phyloP scores from a whole-genome alignment of 2,888 invertebrate species.

The Andrena bicolor region DNA sequence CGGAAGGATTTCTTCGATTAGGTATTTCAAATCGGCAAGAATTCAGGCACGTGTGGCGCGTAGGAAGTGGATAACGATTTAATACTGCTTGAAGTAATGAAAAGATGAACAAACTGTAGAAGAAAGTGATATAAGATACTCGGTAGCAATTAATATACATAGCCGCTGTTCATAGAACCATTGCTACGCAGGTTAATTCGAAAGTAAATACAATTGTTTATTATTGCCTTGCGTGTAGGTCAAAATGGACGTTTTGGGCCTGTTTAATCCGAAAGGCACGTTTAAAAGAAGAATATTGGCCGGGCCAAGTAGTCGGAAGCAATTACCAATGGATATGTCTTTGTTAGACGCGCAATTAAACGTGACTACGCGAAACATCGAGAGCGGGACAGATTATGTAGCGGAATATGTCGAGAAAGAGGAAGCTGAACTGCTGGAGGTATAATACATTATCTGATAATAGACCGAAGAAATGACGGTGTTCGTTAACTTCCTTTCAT shows the following conservation, averaged over 20 bases:
- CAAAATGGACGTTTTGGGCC: conserved; percentile 69
- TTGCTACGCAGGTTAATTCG: background rate
- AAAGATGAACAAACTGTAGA: too few relatives aligned
- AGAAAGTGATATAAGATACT: too few relatives aligned
- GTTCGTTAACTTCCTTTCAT: conserved; percentile 3
- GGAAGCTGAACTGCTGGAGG: conserved; percentile 75
- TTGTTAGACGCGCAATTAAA: conserved; percentile 19
- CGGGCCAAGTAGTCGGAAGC: conserved; percentile 19
- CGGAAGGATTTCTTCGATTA: background rate
- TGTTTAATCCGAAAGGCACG: conserved; percentile 61
- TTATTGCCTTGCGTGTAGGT: background rate
- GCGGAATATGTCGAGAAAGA: conserved; percentile 78
- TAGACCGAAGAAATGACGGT: background rate
- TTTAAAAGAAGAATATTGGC: conserved; percentile 37
- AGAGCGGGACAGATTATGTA: conserved; percentile 77
- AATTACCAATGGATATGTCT: background rate
- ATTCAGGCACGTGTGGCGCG: background rate
- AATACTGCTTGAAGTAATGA: too few relatives aligned
- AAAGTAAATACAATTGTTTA: background rate
- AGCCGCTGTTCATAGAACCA: background rate
- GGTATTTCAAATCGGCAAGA: background rate
- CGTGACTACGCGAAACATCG: background rate
- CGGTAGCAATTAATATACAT: too few relatives aligned
- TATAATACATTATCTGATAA: conserved; percentile 49
- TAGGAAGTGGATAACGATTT: too few relatives aligned